Base-by-base conservation (phyloP, 1,140 invertebrate genomes). In the Halesus radiatus region DNA sequence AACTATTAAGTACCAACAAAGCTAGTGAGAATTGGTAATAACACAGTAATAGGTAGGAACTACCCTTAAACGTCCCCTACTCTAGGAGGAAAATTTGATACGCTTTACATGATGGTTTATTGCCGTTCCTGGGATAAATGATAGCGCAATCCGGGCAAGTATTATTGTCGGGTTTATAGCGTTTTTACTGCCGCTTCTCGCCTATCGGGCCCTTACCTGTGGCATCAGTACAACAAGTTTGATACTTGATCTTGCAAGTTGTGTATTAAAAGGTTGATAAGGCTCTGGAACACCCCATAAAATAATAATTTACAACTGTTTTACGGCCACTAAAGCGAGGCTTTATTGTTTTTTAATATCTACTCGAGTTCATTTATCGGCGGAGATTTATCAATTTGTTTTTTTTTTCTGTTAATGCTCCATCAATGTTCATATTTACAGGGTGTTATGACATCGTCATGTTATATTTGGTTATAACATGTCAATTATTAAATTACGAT, bases 101-200 rank as follows among this genome's bases (percentile, higher is more conserved):
- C 68, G 20, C 70, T 81, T 81, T 76, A 79, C 66, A 82, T 79
- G 72, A 79, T 82, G 81, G 73, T 82, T 79, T 79, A 79, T 79
- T 60, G 26, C 78, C 64, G 50, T 64, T 76, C 52, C 54, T 62
- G 60, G 75, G 81, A 82, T 76, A 82, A 82, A 73, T 66, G 81
- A 82, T 79, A 77, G 77, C 81, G 76, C 73, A 79, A 78, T 81
- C 76, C 66, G 23, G 76, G 26, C 74, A 66, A 58, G 73, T 82
- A 82, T 82, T 82, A 82, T 82, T 82, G 81, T 76, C 81, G 72
- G 64, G 50, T 79, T 82, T 82, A 82, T 58, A 20, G 29, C 22
- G 3, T 54, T 82, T 82, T 82, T 82, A 82, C 68, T 73, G 56
- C 45, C 73, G 70, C 68, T 70, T 79, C 75, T 81, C 37, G 56